A percentile compares a stretch with the other conserved stretches of the same genome.
phyloP scores from a whole-genome alignment of 1,140 invertebrate genomes.

The Lepidotrigona ventralis region DNA sequence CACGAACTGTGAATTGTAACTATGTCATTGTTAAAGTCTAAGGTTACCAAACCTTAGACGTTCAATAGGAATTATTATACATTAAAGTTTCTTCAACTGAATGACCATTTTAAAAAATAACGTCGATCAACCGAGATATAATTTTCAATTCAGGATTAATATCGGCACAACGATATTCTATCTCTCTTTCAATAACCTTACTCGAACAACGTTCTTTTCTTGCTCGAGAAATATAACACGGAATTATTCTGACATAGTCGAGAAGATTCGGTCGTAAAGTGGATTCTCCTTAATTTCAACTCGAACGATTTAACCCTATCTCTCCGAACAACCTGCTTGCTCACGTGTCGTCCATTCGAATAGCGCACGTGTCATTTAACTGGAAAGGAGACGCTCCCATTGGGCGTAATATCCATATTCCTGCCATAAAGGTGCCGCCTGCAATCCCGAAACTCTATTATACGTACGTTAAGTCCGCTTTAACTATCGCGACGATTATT shows the following conservation, averaged over 20 bases:
- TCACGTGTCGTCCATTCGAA: not conserved
- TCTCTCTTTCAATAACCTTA: not conserved
- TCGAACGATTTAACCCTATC: conserved; percentile 6
- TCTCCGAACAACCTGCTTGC: too few relatives aligned
- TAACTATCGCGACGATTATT: conserved; percentile 41
- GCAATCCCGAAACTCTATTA: conserved; percentile 31
- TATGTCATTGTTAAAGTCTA: not conserved
- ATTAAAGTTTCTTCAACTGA: not conserved
- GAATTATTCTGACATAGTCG: not conserved
- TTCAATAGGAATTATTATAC: too few relatives aligned
- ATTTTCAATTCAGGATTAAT: not conserved
- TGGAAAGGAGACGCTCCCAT: conserved; percentile 3
- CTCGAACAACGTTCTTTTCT: not conserved
- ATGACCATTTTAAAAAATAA: not conserved
- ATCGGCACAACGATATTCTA: not conserved
- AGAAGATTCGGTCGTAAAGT: not conserved
- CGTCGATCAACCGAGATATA: not conserved
- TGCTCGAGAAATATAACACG: not conserved
- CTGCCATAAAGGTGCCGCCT: conserved; percentile 12
- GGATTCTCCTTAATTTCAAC: not conserved
- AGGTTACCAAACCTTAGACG: not conserved
- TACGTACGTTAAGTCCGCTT: conserved; percentile 23
- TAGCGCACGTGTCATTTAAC: conserved; percentile 17
- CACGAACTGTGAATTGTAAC: not conserved
- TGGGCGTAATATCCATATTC: conserved; percentile 40